Base-by-base conservation (phyloP, 2,113 vertebrate genomes). In the Pyrgilauda ruficollis region DNA sequence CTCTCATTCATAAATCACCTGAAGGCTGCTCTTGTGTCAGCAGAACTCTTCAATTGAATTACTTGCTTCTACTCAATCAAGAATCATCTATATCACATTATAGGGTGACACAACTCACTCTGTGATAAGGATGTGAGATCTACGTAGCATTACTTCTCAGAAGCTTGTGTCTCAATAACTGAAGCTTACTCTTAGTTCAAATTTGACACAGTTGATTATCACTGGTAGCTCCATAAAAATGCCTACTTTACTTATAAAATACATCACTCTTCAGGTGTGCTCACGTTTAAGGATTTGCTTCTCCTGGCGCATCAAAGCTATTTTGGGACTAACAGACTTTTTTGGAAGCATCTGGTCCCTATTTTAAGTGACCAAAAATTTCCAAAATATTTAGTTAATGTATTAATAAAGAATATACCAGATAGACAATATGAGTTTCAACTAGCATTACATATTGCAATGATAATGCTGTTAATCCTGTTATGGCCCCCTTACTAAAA, bases 1-100 rank as follows among this genome's bases (percentile, higher is more conserved):
- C 64, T 96, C 84, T 80, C 72, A 53, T 92, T 94, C 82, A 91
- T 95, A 96, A 96, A 96, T 97, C 93, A 96, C 68, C 43, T 37
- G 43, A 91, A 96, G 52, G 75, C 64, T 94, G 64, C 33, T 84
- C 35, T 88, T 84, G 35, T 95, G 88, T 97, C 96, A 96, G 86
- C 94, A 95, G 88, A 96, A 88, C 75, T 81, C 72, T 84, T 93
- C 61, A 90, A 70, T 15, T 94, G 88, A 92, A 96, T 95, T 95
- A 87, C 52, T 74, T 69, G 64, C 44, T 73, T 95, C 88, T 86
- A 92, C 75, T 97, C 86, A 93, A 91, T 95, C 90, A 93, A 86
- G 46, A 46, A 88, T 78, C 81, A 87, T 82, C 77, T 95, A 63
- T 96, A 95, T 93, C 84, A 84, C 74, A 86, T 92, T 96, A 89